Evolutionary conservation across 2,797 vertebrate species (phyloP).

Genomic region (Lacerta bilineata): DNA sequence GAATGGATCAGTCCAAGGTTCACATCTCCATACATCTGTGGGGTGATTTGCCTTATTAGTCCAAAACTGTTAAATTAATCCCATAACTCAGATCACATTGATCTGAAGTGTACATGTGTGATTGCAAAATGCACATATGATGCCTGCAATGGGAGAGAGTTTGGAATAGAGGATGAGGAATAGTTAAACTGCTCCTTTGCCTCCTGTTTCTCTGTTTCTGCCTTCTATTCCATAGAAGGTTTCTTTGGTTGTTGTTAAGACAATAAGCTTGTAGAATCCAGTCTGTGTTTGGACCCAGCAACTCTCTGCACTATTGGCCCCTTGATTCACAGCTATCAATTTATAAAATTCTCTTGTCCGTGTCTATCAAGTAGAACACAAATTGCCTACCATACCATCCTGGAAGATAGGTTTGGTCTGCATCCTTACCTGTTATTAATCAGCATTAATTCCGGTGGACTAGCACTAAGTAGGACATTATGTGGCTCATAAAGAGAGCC

Average conservation of each 20-base stretch:
- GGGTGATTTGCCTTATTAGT: too few species aligned
- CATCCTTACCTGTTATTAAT: neutral
- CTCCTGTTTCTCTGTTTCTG: neutral
- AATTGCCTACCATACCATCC: neutral
- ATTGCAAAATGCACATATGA: neutral
- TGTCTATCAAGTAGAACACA: neutral
- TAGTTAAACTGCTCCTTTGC: neutral
- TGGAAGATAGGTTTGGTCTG: neutral
- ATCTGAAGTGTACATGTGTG: neutral
- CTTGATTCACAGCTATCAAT: neutral
- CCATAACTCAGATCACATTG: neutral
- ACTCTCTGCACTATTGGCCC: neutral
- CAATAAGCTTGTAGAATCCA: neutral
- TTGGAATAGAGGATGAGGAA: neutral
- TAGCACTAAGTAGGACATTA: neutral
- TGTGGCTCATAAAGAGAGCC: neutral
- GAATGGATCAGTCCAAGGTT: too few species aligned
- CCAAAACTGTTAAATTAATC: too few species aligned
- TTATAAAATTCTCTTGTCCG: neutral
- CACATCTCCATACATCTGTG: too few species aligned
- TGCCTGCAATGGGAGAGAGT: too few species aligned
- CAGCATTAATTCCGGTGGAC: too few species aligned
- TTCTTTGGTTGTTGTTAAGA: neutral
- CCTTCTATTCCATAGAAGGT: neutral
- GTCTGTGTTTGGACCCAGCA: neutral